A percentile compares a stretch with the other conserved stretches of the same genome.
phyloP scores from a whole-genome alignment of 2,113 vertebrate species.

The Colinus virginianus region DNA sequence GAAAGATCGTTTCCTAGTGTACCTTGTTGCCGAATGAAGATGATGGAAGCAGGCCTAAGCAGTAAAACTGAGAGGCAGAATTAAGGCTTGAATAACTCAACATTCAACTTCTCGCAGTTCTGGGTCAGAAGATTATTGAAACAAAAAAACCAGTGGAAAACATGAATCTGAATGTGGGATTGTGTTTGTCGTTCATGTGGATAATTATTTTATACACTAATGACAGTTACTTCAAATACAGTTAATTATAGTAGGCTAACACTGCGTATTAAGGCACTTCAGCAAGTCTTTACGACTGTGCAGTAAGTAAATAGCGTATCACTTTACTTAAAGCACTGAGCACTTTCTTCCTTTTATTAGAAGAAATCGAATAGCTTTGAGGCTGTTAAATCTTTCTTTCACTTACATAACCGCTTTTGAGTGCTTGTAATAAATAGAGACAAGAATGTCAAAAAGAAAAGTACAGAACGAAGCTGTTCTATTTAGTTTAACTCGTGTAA shows the following conservation, averaged over 20 bases:
- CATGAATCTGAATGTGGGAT: background rate
- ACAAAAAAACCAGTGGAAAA: background rate
- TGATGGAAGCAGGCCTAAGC: background rate
- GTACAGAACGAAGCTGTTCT: background rate
- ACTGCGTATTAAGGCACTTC: background rate
- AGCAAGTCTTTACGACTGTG: background rate
- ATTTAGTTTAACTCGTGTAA: background rate
- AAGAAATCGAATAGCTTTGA: constrained; percentile 38
- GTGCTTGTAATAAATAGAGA: background rate
- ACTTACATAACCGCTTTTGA: constrained; percentile 34
- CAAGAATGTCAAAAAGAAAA: constrained; percentile 13
- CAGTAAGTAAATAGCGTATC: constrained; percentile 21
- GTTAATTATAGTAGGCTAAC: background rate
- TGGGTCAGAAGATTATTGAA: background rate
- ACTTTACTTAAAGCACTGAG: constrained; percentile 11
- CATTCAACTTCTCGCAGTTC: background rate
- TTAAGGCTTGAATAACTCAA: background rate
- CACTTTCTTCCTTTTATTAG: background rate
- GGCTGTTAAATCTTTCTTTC: constrained; percentile 33
- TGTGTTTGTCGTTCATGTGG: constrained; percentile 22
- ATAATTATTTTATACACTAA: constrained; percentile 17
- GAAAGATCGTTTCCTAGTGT: background rate
- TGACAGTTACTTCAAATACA: constrained; percentile 20
- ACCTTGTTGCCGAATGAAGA: background rate
- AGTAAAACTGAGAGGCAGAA: background rate